A percentile compares a stretch with the other conserved stretches of the same genome.
These are phyloP conservation scores for Ormyrus pomaceus DNA, from an alignment of 2,888 invertebrate species.

Conservation along the genomic window DNA sequence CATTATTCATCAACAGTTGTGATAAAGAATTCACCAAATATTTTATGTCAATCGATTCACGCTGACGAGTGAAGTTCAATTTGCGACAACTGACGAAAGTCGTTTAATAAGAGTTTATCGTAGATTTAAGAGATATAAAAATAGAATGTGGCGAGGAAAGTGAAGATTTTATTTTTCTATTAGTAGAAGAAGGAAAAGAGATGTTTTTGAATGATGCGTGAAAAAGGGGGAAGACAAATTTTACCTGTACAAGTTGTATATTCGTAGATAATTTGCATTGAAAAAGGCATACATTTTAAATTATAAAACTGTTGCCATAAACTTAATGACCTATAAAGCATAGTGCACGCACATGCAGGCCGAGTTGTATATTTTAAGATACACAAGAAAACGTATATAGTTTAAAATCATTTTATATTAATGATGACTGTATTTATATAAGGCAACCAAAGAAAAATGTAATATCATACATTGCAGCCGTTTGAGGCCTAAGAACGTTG, in stretches of 20 bases:
- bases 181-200: constrained; percentile 55
- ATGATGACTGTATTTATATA: constrained; percentile 60
- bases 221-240: constrained; percentile 16
- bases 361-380: constrained; percentile 61
- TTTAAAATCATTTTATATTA: constrained; percentile 62
- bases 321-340: constrained; percentile 37
- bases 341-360: constrained; percentile 17
- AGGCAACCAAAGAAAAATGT: constrained; percentile 62
- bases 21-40: constrained; percentile 45
- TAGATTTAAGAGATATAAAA: constrained; percentile 35
- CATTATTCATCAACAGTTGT: constrained; percentile 35
- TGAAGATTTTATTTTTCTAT: constrained; percentile 65
- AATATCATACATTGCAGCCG: constrained; percentile 58
- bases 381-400: constrained; percentile 51
- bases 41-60: constrained; percentile 31
- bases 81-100: constrained; percentile 31
- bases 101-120: constrained; percentile 42
- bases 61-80: constrained; percentile 7
- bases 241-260: constrained; percentile 42
- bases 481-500: too few relatives aligned
- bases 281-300: constrained; percentile 44
- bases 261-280: constrained; percentile 30
- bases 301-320: constrained; percentile 47
- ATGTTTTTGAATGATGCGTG: constrained; percentile 44
- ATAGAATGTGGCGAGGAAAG: constrained; percentile 49